phyloP scores from a whole-genome alignment of 2,888 invertebrate genomes.

The Nomada flava region DNA sequence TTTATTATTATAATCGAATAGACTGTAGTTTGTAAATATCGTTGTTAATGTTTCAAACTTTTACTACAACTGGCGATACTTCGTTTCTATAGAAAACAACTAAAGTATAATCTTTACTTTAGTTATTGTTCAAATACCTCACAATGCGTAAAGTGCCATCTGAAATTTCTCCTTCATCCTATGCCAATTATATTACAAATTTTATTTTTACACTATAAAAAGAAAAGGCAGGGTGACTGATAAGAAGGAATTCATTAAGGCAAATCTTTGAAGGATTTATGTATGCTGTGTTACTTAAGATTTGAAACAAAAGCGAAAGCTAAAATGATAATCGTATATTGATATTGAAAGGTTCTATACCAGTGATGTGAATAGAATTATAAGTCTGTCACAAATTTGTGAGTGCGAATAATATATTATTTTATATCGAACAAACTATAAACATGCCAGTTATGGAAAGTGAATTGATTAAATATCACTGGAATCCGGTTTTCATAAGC shows the following conservation, averaged over 20 bases:
- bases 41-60: constrained; percentile 31
- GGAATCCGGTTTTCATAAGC: background rate
- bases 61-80: constrained; percentile 25
- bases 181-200: constrained; percentile 50
- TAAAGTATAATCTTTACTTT: constrained; percentile 46
- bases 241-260: constrained; percentile 40
- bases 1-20: constrained; percentile 5
- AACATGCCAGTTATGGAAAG: constrained; percentile 12
- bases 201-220: constrained; percentile 58
- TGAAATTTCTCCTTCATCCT: constrained; percentile 56
- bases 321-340: constrained; percentile 9
- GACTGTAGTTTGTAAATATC: constrained; percentile 30
- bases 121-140: constrained; percentile 62
- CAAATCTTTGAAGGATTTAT: constrained; percentile 37
- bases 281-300: constrained; percentile 32
- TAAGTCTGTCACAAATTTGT: constrained; percentile 34
- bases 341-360: constrained; percentile 19
- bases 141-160: constrained; percentile 59
- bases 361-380: constrained; percentile 31
- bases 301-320: constrained; percentile 25
- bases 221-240: constrained; percentile 50
- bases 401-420: constrained; percentile 42
- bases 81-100: constrained; percentile 30
- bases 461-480: constrained; percentile 10
- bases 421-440: constrained; percentile 27